Percentiles rank a stretch among this genome's conserved stretches.
phyloP scores from a whole-genome alignment of 2,888 invertebrate genomes.

The Lasioglossum vierecki region DNA sequence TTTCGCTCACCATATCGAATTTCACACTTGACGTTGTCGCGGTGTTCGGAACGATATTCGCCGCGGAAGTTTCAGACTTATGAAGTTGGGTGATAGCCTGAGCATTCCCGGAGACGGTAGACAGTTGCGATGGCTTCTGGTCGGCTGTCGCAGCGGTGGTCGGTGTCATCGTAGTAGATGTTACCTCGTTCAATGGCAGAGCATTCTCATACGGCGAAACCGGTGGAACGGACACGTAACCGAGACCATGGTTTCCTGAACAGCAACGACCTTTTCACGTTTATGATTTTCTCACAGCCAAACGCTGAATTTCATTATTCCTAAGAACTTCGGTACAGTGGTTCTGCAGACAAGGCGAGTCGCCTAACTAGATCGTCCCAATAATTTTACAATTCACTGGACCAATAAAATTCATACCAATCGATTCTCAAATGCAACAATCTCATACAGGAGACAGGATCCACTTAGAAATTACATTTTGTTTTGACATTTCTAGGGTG shows the following conservation, averaged over 20 bases:
- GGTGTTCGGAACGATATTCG: constrained; percentile 41
- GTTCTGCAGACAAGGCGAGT: not conserved
- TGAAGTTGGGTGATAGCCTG: constrained; percentile 43
- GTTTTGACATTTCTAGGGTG: too few relatives aligned
- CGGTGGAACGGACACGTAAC: constrained; percentile 63
- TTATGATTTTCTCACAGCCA: not conserved
- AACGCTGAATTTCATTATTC: not conserved
- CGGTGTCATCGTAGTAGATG: constrained; percentile 51
- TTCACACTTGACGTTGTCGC: constrained; percentile 45
- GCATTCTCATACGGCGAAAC: constrained; percentile 45
- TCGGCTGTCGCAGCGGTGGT: constrained; percentile 47
- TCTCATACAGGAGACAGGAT: too few relatives aligned
- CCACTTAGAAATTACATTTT: too few relatives aligned
- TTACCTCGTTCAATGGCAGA: constrained; percentile 59
- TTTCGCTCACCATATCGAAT: constrained; percentile 58
- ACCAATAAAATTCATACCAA: not conserved
- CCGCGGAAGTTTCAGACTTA: constrained; percentile 43
- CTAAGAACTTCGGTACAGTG: not conserved
- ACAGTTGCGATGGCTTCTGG: constrained; percentile 33
- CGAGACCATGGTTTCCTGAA: constrained; percentile 72
- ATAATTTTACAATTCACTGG: not conserved
- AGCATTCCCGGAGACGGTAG: constrained; percentile 41
- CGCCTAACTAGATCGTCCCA: not conserved
- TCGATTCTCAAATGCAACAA: not conserved
- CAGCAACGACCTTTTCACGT: not conserved